Conservation (phyloP, 1,140 invertebrate species). For the Lepidurus apus region DNA sequence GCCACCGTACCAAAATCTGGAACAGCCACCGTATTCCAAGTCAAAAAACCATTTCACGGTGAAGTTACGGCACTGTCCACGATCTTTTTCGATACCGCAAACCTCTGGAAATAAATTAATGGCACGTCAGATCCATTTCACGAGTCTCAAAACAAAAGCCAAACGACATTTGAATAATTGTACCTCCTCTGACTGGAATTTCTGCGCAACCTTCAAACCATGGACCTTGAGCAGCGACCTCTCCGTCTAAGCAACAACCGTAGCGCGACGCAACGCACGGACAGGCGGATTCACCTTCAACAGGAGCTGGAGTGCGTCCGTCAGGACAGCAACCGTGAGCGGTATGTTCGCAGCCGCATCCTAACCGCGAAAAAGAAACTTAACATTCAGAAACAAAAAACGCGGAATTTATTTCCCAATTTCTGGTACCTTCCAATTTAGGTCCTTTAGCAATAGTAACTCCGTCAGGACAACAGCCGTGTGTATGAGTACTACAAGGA, state of each 20-base stretch:
- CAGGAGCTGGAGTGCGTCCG: slow-evolving; percentile 56
- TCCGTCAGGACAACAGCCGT: slow-evolving; percentile 90
- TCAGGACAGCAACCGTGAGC: slow-evolving; percentile 84
- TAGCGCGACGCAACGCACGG: slow-evolving; percentile 69
- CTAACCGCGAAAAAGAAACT: slow-evolving; percentile 42
- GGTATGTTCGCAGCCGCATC: slow-evolving; percentile 74
- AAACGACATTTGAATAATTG: not conserved
- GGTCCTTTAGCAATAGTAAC: slow-evolving; percentile 71
- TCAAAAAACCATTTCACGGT: slow-evolving; percentile 86
- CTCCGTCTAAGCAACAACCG: slow-evolving; percentile 58
- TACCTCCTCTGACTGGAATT: slow-evolving; percentile 59
- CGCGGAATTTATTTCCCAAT: not conserved
- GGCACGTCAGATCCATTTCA: not conserved
- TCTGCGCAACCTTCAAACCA: slow-evolving; percentile 76
- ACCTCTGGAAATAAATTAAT: slow-evolving; percentile 50
- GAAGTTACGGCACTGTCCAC: slow-evolving; percentile 73
- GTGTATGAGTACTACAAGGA: slow-evolving; percentile 76
- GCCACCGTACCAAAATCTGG: slow-evolving; percentile 90
- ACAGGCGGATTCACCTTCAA: slow-evolving; percentile 62
- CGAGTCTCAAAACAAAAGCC: not conserved
- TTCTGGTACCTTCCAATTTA: slow-evolving; percentile 43
- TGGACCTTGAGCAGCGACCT: slow-evolving; percentile 68
- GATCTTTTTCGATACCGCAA: slow-evolving; percentile 66
- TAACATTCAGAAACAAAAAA: slow-evolving; percentile 36
- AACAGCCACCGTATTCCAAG: slow-evolving; percentile 78